Evolutionary conservation across 1,140 invertebrate species (phyloP).

Genomic region (Ylistrum balloti): DNA sequence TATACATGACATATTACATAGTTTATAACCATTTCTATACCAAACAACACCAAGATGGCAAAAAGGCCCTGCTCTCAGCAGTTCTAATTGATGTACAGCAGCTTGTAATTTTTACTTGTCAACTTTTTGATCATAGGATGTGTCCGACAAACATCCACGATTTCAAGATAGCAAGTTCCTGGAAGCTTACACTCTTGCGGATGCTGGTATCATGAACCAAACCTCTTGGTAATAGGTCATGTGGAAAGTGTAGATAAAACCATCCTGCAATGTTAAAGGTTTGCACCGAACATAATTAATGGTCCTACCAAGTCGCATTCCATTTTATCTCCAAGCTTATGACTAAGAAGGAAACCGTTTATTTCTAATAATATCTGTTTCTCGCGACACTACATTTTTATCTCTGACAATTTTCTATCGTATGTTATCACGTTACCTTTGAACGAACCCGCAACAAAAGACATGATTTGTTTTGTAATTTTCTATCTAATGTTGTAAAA

Average conservation of each 20-base stretch:
- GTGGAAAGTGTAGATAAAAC: conserved; percentile 1
- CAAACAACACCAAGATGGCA: background rate
- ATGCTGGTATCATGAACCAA: background rate
- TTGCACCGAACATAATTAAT: background rate
- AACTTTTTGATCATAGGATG: background rate
- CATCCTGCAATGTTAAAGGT: background rate
- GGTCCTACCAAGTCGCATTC: background rate
- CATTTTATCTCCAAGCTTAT: conserved; percentile 6
- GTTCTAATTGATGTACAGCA: conserved; percentile 18
- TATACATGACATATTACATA: background rate
- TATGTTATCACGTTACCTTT: conserved; percentile 5
- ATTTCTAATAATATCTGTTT: conserved; percentile 28
- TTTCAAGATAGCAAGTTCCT: background rate
- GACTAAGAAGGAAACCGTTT: conserved; percentile 21
- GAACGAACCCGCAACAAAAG: conserved; percentile 37
- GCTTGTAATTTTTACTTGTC: background rate
- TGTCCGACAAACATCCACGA: background rate
- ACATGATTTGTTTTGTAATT: conserved; percentile 22
- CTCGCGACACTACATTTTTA: conserved; percentile 7
- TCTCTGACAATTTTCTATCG: conserved; percentile 1
- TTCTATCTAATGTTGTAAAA: conserved; percentile 1
- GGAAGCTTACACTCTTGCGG: background rate
- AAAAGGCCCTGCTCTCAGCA: background rate
- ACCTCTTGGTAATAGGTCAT: background rate
- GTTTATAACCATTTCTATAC: background rate